Evolutionary conservation across 2,888 invertebrate genomes (phyloP), one percentile per base, ranked within the genome.

Genomic region (Poecilus cupreus): DNA sequence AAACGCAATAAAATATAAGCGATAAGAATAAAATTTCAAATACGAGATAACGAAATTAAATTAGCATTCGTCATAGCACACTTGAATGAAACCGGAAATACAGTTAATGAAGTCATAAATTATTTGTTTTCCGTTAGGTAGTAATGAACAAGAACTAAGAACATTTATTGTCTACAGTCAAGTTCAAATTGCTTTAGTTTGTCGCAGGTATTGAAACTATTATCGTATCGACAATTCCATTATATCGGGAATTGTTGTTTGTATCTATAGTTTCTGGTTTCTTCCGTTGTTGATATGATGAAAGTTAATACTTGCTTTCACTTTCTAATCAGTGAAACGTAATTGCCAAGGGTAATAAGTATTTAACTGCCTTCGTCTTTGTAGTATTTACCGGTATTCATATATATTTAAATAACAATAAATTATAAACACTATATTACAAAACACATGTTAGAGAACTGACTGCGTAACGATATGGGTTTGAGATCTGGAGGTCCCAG

Each of bases 301-400:
- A 72, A 72, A 46, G 72, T 72, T 60, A 43, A 11, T 6, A 43
- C 13, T 24, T 24, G 8, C 72, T 72, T 72, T 72, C 72, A 72
- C 72, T 72, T 72, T 72, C 46, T 26, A 72, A 72, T 72, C 72
- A 72, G 72, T 20, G 72, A 72, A 72, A 72, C 24, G 72, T 49
- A 72, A 72, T 70, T 70, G 20, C n/a, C 43, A 72, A 70, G 70
- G 39, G 22, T 37, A 70, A 39, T 70, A 70, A 20, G 54, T 18
- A 20, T 54, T 16, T 54, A 54, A 54, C 54, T 18, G 13, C 54
- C 0, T 4, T 54, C 10, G 5, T 11, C 54, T 54, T 54, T 43
- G n/a, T 43, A 43, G 0, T 4, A n/a, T 43, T 13, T 43, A 32
- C 1, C 32, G 1, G 5, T 0, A 8, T 43, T 43, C 43, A 43